Evolutionary conservation across 2,888 invertebrate species (phyloP), one percentile per base, ranked within the genome.

Genomic region (Scaeva pyrastri): DNA sequence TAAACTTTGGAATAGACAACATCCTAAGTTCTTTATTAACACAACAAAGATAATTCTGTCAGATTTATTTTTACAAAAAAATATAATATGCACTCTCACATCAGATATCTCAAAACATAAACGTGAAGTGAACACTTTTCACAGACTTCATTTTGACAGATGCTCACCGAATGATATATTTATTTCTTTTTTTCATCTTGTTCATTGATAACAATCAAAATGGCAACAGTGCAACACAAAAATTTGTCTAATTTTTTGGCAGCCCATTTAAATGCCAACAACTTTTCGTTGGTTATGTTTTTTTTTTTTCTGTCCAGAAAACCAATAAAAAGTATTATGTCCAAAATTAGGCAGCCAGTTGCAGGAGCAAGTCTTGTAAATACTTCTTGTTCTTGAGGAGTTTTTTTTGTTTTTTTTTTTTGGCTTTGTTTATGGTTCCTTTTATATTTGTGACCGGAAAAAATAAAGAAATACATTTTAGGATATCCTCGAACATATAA

Each of bases 221-320:
- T 86, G 86, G 86, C 76, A 84, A 78, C 39, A 70, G 74, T 74
- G 78, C 78, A 86, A 86, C 82, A 86, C 82, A 82, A 71, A 77
- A 81, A 86, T 86, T 81, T 82, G 85, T 86, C 82, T 86, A 86
- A 82, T 74, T 64, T 86, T 74, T 82, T 82, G 86, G 86, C 86
- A 82, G 55, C 73, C 8, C 12, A 23, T 5, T 16, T 23, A 66
- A 82, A 76, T 81, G 60, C 75, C 85, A 80, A 80, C 45, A 66
- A 75, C 26, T 58, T 64, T 45, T 52, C 19, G 14, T 21, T n/a
- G n/a, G n/a, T n/a, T n/a, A n/a, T n/a, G n/a, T n/a, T n/a, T n/a
- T 26, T 60, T 48, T 48, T 52, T 52, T 39, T 43, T 64, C 36
- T 41, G 41, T 31, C 14, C 36, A 43, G 1, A 55, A 72, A 64